These are phyloP conservation scores for Rhingia campestris DNA, from an alignment of 2,888 invertebrate genomes.

Conservation along the genomic window DNA sequence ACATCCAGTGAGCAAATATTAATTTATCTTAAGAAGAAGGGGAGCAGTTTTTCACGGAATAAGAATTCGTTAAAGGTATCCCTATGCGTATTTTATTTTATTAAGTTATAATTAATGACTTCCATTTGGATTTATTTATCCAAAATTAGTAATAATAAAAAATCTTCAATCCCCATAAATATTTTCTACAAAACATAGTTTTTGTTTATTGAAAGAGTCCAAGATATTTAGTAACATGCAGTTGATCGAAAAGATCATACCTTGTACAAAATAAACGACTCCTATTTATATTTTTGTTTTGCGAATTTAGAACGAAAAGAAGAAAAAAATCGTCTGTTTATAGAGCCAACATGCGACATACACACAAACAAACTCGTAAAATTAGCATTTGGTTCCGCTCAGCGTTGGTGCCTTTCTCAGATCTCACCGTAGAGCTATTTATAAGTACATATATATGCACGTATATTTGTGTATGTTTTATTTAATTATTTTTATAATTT, in stretches of 20 bases:
- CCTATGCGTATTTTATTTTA: too few relatives aligned
- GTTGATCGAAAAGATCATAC: constrained; percentile 51
- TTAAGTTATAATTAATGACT: too few relatives aligned
- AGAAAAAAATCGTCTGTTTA: constrained; percentile 23
- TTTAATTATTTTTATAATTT: constrained; percentile 27
- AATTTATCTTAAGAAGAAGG: too few relatives aligned
- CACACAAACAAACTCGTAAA: neutral
- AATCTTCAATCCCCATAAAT: constrained; percentile 6
- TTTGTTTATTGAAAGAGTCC: constrained; percentile 58
- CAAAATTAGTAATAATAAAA: too few relatives aligned
- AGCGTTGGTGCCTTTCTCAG: constrained; percentile 11
- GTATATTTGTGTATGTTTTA: constrained; percentile 1
- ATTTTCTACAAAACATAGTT: constrained; percentile 29
- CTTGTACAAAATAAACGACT: neutral
- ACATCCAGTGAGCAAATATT: neutral
- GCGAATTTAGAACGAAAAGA: constrained; percentile 42
- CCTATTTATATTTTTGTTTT: constrained; percentile 20
- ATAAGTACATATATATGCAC: constrained; percentile 11
- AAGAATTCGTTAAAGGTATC: too few relatives aligned
- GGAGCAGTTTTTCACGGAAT: too few relatives aligned
- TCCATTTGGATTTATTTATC: too few relatives aligned
- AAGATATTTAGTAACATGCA: constrained; percentile 55
- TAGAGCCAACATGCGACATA: constrained; percentile 33
- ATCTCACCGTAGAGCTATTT: constrained; percentile 26
- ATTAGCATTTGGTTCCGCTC: constrained; percentile 19